Evolutionary conservation across 2,888 invertebrate genomes (phyloP).

Genomic region (Rhingia rostrata): DNA sequence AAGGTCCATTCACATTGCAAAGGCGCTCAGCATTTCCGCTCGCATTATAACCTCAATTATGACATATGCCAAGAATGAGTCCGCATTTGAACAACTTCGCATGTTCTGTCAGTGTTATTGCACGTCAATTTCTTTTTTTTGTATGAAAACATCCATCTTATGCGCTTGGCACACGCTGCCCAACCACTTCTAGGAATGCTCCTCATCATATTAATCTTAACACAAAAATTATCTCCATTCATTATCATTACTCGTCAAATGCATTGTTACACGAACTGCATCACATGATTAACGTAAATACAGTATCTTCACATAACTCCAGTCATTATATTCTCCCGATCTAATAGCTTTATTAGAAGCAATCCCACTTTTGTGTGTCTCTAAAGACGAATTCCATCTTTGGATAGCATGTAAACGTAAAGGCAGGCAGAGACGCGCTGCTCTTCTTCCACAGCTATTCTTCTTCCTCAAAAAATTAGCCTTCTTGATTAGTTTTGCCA

Average conservation of each 20-base stretch:
- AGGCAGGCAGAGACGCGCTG: conserved; percentile 18
- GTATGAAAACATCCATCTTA: conserved; percentile 1
- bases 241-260: conserved; percentile 25
- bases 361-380: conserved; percentile 35
- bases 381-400: conserved; percentile 29
- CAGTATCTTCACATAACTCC: conserved; percentile 24
- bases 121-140: conserved; percentile 22
- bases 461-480: conserved; percentile 21
- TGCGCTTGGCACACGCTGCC: conserved; percentile 42
- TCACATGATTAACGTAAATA: conserved; percentile 47
- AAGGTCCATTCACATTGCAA: too few species aligned
- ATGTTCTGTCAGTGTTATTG: not conserved
- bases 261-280: conserved; percentile 50
- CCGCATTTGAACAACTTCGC: not conserved
- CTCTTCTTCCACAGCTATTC: not conserved
- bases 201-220: conserved; percentile 18
- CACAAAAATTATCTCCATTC: conserved; percentile 5
- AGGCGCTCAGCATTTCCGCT: too few species aligned
- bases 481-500: conserved; percentile 69
- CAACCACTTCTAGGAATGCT: conserved; percentile 26
- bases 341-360: conserved; percentile 59
- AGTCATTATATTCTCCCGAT: conserved; percentile 37
- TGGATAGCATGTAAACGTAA: not conserved
- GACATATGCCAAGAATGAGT: too few species aligned
- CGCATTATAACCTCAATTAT: too few species aligned